Conservation (phyloP, 2,888 invertebrate genomes). For the Sinodicranocentrus sp. region DNA sequence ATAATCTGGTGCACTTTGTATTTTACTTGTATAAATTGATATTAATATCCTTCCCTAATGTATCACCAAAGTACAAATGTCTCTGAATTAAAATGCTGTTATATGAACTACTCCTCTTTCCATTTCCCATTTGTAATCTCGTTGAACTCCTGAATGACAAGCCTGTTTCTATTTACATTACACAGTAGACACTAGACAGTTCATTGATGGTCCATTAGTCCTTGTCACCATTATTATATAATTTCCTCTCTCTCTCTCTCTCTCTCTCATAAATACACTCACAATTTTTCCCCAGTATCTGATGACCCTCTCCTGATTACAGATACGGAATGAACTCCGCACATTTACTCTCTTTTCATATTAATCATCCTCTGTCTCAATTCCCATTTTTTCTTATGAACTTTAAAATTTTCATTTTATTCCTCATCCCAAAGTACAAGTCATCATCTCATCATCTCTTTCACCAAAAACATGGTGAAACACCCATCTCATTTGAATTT, state of each 20-base stretch:
- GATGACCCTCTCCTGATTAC: constrained; percentile 44
- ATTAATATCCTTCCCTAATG: not conserved
- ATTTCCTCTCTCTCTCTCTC: not conserved
- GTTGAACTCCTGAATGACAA: not conserved
- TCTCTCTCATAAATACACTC: constrained; percentile 22
- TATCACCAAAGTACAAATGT: not conserved
- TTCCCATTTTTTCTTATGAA: too few species aligned
- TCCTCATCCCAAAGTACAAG: too few species aligned
- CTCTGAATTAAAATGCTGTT: not conserved
- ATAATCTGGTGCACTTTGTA: too few species aligned
- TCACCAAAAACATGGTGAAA: too few species aligned
- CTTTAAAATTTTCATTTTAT: too few species aligned
- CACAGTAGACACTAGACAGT: not conserved
- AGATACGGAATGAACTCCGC: not conserved
- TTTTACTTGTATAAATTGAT: too few species aligned
- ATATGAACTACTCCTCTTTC: not conserved
- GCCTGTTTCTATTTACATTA: constrained; percentile 15
- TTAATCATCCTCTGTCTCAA: too few species aligned
- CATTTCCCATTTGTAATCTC: not conserved
- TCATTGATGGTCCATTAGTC: constrained; percentile 49
- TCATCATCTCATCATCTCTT: too few species aligned
- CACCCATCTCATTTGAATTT: too few species aligned
- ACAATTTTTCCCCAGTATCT: constrained; percentile 9
- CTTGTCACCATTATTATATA: constrained; percentile 54
- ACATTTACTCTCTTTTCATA: too few species aligned